Base-by-base conservation (phyloP, 2,888 invertebrate genomes). In the Lypha dubia region DNA sequence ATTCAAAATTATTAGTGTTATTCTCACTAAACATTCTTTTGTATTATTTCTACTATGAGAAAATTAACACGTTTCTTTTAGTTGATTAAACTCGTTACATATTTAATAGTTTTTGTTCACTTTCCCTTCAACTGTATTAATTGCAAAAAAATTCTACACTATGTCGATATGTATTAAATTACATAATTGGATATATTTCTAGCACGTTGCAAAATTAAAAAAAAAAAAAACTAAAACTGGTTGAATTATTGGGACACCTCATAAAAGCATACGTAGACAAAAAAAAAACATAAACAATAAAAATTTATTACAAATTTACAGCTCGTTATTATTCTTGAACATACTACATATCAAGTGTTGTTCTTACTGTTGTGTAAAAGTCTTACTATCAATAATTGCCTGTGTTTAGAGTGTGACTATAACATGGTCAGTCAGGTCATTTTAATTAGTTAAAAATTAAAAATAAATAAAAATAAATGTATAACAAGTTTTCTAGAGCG, bases 371-470 rank as follows among this genome's bases (percentile, higher is more conserved):
- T 41, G 7, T 22, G 20, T 20, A 15, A 17, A 63, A 20, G 15
- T 28, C 20, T 53, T 65, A n/a, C 44, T 46, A 4, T 5, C 41
- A 46, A 32, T 62, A 15, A 32, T 20, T 32, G 6, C 35, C 22
- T 53, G 13, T 53, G 13, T 9, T 53, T 28, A n/a, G 9, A 35
- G 15, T 35, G 15, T 22, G 32, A 58, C 32, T 60, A 60, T 35
- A 17, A 65, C 49, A 65, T 58, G 81, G 20, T 35, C 53, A 62
- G 20, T 35, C 53, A 62, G 75, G 75, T 76, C 81, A 81, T 70
- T 76, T 75, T 76, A 76, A 76, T 82, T 82, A 82, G 75, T 70
- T 70, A 63, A 41, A 63, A 65, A 67, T 28, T 3, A n/a, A 35
- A 49, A 67, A 28, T 46, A 28, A 65, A 17, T 22, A 58, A 58